These are phyloP conservation scores for Sceliomorpha sp. DNA, from an alignment of 2,888 invertebrate genomes.

Conservation along the genomic window DNA sequence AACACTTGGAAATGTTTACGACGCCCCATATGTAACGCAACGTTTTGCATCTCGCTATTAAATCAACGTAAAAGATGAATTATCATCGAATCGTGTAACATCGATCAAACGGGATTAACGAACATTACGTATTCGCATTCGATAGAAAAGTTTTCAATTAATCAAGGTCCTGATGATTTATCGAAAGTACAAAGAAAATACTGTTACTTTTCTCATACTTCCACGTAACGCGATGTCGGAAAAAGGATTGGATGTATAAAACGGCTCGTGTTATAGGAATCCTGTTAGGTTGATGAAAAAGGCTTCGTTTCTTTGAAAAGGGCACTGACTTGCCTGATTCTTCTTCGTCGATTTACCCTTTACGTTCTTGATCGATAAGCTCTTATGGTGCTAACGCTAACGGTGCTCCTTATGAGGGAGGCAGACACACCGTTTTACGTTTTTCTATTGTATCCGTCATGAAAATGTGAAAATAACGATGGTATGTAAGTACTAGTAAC, in stretches of 20 bases:
- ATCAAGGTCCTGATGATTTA: conserved; percentile 26
- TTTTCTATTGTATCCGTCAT: conserved; percentile 9
- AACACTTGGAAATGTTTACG: conserved; percentile 9
- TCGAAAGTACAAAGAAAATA: conserved; percentile 8
- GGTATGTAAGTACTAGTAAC: no score
- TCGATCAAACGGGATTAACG: conserved; percentile 10
- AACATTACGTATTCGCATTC: conserved; percentile 40
- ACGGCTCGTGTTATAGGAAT: conserved; percentile 6
- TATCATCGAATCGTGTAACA: conserved; percentile 28
- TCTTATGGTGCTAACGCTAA: conserved; percentile 9
- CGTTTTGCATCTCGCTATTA: conserved; percentile 29
- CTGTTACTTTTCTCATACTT: no score
- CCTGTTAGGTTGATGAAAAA: conserved; percentile 6
- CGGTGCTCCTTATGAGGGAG: conserved; percentile 12
- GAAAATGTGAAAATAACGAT: conserved; percentile 12
- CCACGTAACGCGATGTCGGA: no score
- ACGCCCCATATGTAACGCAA: conserved; percentile 2
- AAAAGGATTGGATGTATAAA: conserved; percentile 1
- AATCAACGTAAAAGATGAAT: conserved; percentile 35
- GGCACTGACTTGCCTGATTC: conserved; percentile 5
- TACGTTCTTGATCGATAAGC: conserved; percentile 18
- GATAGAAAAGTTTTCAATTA: conserved; percentile 3
- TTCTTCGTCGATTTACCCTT: conserved; percentile 12
- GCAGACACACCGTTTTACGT: conserved; percentile 2
- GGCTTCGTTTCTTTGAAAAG: conserved; percentile 4